Base-by-base conservation (phyloP, 2,797 vertebrate species). In the Xerus rutilus region DNA sequence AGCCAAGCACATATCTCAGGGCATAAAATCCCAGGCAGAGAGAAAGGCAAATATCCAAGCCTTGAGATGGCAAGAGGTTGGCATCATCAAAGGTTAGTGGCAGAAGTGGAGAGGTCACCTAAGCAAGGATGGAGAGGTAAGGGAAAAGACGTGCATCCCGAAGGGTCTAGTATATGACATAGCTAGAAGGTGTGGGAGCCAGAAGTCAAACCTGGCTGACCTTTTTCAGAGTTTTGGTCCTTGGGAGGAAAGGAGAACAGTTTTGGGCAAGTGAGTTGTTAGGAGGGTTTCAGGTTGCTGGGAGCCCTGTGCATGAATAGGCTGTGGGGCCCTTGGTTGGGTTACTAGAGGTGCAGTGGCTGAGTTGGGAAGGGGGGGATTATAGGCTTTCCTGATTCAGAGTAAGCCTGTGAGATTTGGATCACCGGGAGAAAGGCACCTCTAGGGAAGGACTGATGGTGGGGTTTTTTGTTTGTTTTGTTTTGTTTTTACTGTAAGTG, bases 11-110 rank as follows among this genome's bases (percentile, higher is more conserved):
- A 52, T 13, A 72, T 67, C 59, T 79, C 30, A 39, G 59, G 25
- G 70, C 54, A 94, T 83, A 81, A 86, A 64, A 72, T 94, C 43
- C 23, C 15, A 84, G 67, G 20, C n/a, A 76, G 47, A 91, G 65
- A 45, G 54, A 82, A 89, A 78, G 78, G 45, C 28, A 45, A 18
- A 47, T 13, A 47, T 62, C 72, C 8, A 77, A 82, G 15, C 69
- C 35, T 17, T 28, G 57, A 87, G 49, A n/a, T 78, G 13, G 70
- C 64, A 82, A 43, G 70, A 89, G 18, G 73, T 87, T 87, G 79
- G 52, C 23, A n/a, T 65, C 43, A 12, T 86, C 39, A 76, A 76
- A 70, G 70, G n/a, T 32, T 49, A 78, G 59, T 89, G 72, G 52
- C 52, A 52, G 91, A 49, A 91, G 69, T 57, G 43, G 30, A 81